Evolutionary conservation across 2,113 vertebrate genomes (phyloP), one percentile per base, ranked within the genome.

Genomic region (Boleophthalmus pectinirostris): DNA sequence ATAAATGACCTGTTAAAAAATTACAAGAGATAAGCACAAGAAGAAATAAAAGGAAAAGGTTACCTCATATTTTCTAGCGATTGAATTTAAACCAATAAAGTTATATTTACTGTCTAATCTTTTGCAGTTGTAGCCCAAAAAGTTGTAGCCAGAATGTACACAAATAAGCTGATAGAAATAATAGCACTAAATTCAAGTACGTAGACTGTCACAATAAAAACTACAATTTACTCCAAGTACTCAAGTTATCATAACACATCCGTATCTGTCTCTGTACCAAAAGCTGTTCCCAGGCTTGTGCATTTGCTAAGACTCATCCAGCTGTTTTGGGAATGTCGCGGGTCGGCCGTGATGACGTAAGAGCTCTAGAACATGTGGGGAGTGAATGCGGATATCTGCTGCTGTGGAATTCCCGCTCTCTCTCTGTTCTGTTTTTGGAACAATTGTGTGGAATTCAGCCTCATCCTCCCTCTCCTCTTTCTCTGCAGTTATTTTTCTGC

Each of bases 361-460:
- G 82, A 80, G 58, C 12, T 12, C 2, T 1, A 78, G 78, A 81
- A 74, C 72, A 74, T 79, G 66, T 65, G 65, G 80, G 54, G 43
- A 7, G 72, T 47, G 61, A 45, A 70, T 29, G 83, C 60, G 80
- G 92, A 92, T 94, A 91, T 94, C 91, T 93, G 86, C 71, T 94
- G 86, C 71, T 82, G 77, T 87, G 86, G 84, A 89, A 93, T 93
- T 90, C 90, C 83, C 85, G 84, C 83, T 79, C 72, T 82, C 63
- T 66, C 73, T 82, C 49, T 1, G 16, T 82, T 89, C 88, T 90
- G 90, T 91, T 93, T 91, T 90, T 88, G 87, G 90, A 93, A 89
- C 82, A 68, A 86, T 88, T 71, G 79, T 80, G 77, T 76, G 83
- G 79, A 78, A 81, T 90, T 89, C 75, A 68, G 69, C 78, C 78